Evolutionary conservation across 1,140 invertebrate genomes (phyloP).

Genomic region (Drosophila equinoxialis): DNA sequence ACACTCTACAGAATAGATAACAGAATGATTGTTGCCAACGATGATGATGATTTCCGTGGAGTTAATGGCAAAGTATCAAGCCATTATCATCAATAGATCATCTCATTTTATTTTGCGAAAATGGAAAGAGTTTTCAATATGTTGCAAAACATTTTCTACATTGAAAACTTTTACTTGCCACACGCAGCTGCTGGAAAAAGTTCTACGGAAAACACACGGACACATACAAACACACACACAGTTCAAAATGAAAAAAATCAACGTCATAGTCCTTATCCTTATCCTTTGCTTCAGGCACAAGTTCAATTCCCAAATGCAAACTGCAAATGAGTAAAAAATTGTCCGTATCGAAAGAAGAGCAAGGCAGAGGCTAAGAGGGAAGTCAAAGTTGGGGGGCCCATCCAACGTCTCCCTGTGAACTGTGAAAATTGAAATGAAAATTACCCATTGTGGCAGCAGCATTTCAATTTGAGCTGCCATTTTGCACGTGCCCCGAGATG

Average conservation of each 20-base stretch:
- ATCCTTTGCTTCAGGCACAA: constrained; percentile 49
- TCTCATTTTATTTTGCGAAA: constrained; percentile 30
- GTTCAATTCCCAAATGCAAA: constrained; percentile 62
- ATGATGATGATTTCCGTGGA: not conserved
- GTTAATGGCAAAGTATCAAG: not conserved
- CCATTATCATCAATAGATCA: constrained; percentile 9
- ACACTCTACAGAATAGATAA: too few species aligned
- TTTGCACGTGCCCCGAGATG: constrained; percentile 69
- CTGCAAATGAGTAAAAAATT: constrained; percentile 78
- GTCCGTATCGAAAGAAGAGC: constrained; percentile 5
- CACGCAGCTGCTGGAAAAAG: constrained; percentile 70
- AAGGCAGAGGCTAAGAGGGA: not conserved
- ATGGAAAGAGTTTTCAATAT: constrained; percentile 73
- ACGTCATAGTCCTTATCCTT: constrained; percentile 50
- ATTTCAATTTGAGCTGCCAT: constrained; percentile 75
- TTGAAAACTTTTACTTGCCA: constrained; percentile 62
- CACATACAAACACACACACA: not conserved
- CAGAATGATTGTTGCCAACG: not conserved
- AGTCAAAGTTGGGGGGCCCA: constrained; percentile 7
- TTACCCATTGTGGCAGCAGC: constrained; percentile 81
- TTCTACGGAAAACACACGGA: constrained; percentile 20
- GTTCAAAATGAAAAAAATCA: constrained; percentile 32
- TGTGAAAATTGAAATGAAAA: constrained; percentile 82
- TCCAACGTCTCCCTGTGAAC: constrained; percentile 32
- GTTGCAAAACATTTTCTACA: constrained; percentile 68